Percentiles rank a stretch among this genome's conserved stretches.
phyloP scores from a whole-genome alignment of 2,888 invertebrate genomes.

The Xylocampa areola region DNA sequence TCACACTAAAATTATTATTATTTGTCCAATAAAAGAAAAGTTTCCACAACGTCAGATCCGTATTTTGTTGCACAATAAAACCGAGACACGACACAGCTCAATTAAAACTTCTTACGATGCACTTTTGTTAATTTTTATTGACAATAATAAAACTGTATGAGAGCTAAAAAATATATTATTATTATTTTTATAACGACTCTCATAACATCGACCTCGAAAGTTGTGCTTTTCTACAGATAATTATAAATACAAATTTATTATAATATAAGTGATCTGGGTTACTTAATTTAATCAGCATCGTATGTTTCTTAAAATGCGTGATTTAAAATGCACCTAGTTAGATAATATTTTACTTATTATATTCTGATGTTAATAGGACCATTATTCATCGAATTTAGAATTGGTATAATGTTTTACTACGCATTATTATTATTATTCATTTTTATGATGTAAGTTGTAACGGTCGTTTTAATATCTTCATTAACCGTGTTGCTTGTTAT shows the following conservation, averaged over 20 bases:
- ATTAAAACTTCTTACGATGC: conserved; percentile 53
- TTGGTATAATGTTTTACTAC: not conserved
- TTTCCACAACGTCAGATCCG: conserved; percentile 41
- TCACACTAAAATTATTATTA: conserved; percentile 31
- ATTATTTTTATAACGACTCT: conserved; percentile 19
- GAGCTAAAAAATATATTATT: conserved; percentile 24
- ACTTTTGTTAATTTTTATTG: conserved; percentile 40
- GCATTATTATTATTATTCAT: not conserved
- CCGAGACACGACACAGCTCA: conserved; percentile 33
- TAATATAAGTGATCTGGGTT: conserved; percentile 39
- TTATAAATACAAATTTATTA: too few relatives aligned
- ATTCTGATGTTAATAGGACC: conserved; percentile 1
- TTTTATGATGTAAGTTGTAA: conserved; percentile 11
- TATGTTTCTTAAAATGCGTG: conserved; percentile 9
- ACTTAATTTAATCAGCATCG: conserved; percentile 7
- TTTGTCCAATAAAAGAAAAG: conserved; percentile 36
- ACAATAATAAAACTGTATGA: conserved; percentile 22
- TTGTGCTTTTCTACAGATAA: conserved; percentile 4
- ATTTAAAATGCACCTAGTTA: conserved; percentile 17
- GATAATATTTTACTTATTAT: conserved; percentile 10
- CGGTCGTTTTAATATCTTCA: not conserved
- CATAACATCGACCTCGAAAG: conserved; percentile 34
- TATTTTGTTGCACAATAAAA: conserved; percentile 44
- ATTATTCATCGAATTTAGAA: conserved; percentile 7
- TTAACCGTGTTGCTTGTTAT: conserved; percentile 5